phyloP scores from a whole-genome alignment of 1,140 invertebrate genomes.

The Drosophila teissieri region DNA sequence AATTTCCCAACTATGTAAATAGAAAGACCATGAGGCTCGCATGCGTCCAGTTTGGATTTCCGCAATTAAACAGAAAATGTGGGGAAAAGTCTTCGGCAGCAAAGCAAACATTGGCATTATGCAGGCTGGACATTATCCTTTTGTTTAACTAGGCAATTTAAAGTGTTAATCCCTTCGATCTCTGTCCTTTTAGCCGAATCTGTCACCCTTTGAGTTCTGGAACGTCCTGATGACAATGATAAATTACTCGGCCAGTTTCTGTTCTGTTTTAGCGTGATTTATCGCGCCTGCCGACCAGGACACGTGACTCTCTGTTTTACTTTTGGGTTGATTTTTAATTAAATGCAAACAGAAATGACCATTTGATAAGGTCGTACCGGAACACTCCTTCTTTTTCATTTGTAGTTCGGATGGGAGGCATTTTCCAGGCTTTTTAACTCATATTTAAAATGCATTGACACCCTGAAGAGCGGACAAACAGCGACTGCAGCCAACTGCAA shows the following conservation, averaged over 20 bases:
- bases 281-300: constrained; percentile 70
- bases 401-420: constrained; percentile 1
- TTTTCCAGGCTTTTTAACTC: constrained; percentile 68
- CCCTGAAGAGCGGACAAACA: constrained; percentile 10
- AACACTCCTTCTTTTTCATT: constrained; percentile 1
- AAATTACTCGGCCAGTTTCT: constrained; percentile 78
- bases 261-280: constrained; percentile 82
- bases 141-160: constrained; percentile 76
- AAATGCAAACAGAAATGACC: constrained; percentile 84
- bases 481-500: constrained; percentile 72
- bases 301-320: constrained; percentile 66
- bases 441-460: constrained; percentile 73
- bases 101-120: constrained; percentile 44
- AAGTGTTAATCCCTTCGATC: constrained; percentile 76
- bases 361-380: constrained; percentile 68
- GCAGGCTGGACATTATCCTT: constrained; percentile 37
- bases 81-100: constrained; percentile 26
- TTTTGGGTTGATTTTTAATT: constrained; percentile 83
- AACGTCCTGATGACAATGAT: constrained; percentile 78
- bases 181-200: constrained; percentile 50
- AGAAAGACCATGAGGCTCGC: constrained; percentile 19
- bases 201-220: constrained; percentile 35
- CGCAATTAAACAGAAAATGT: constrained; percentile 45
- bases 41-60: constrained; percentile 30
- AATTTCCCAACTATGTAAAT: constrained; percentile 20